A percentile compares a stretch with the other conserved stretches of the same genome.
These are phyloP conservation scores for Andinoacara biseriatus DNA, from an alignment of 2,113 vertebrate species.

Conservation along the genomic window DNA sequence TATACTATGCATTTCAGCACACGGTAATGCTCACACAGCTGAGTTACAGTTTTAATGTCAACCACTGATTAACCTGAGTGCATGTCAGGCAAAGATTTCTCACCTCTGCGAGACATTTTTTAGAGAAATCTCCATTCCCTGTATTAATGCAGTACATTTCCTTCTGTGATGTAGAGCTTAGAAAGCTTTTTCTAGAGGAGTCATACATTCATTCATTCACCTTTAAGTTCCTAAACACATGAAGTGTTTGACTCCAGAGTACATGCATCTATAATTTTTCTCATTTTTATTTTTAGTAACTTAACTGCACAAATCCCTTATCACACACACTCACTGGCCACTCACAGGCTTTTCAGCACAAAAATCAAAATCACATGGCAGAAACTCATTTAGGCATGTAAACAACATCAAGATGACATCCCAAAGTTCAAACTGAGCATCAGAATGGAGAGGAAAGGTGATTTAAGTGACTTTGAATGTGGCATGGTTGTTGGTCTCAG, in stretches of 20 bases:
- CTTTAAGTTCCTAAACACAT: neutral
- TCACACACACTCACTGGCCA: neutral
- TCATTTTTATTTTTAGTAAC: neutral
- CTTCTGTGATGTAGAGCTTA: neutral
- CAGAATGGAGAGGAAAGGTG: neutral
- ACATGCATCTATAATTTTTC: neutral
- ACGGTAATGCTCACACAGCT: slow-evolving; percentile 26
- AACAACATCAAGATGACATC: neutral
- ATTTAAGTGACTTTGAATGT: neutral
- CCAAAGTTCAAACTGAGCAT: neutral
- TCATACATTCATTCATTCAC: neutral
- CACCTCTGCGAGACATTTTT: neutral
- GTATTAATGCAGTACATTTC: neutral
- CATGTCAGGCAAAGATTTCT: slow-evolving; percentile 11
- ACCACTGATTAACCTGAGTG: slow-evolving; percentile 59
- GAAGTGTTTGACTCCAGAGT: neutral
- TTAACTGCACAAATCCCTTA: neutral
- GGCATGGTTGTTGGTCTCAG: neutral
- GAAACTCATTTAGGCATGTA: neutral
- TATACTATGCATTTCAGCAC: slow-evolving; percentile 14
- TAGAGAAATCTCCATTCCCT: neutral
- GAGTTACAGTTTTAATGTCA: slow-evolving; percentile 53
- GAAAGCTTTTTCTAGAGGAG: neutral
- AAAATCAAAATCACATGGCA: neutral
- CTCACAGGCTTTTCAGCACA: neutral